Evolutionary conservation across 2,797 vertebrate species (phyloP), one percentile per base, ranked within the genome.

Genomic region (Cichlasoma orientale): DNA sequence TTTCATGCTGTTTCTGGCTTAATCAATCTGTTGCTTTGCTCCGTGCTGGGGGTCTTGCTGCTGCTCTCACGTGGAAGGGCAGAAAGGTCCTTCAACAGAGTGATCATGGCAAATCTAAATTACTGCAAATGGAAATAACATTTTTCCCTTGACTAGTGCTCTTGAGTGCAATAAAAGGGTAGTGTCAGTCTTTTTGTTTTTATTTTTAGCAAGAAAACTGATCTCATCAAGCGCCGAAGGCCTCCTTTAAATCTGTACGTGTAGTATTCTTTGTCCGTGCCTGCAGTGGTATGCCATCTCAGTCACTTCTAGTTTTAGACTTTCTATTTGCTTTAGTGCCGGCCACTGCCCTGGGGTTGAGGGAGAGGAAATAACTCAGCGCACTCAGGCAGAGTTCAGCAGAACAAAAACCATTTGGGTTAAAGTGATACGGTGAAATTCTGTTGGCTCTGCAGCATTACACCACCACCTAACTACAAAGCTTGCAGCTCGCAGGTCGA

Each of bases 341-440:
- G 54, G 76, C 75, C 68, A 29, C 33, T 70, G 83, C 82, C 79
- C 86, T 5, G 12, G 66, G 85, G 81, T 75, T 81, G 74, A 84
- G 69, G 66, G 53, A 84, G 81, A 84, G 75, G 86, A 84, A 87
- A 90, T 88, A 80, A 91, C 78, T 88, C 79, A 74, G 82, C 21
- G 23, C 23, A 56, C 77, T 66, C 70, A 68, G 66, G 44, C 85
- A 77, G 75, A 82, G 84, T 86, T 90, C 77, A 89, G 84, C 79
- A 83, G 79, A 86, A 89, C 79, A 90, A 86, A 88, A 86, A 81
- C 77, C 80, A 89, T 84, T 86, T 81, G 83, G 86, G 82, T 83
- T 82, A 77, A 84, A 86, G 84, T 78, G 87, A 86, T 76, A 76
- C 56, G 44, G 78, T 75, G 74, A 84, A 86, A 84, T 77, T 82